phyloP scores from a whole-genome alignment of 2,888 invertebrate genomes.

The Agriotes lineatus region DNA sequence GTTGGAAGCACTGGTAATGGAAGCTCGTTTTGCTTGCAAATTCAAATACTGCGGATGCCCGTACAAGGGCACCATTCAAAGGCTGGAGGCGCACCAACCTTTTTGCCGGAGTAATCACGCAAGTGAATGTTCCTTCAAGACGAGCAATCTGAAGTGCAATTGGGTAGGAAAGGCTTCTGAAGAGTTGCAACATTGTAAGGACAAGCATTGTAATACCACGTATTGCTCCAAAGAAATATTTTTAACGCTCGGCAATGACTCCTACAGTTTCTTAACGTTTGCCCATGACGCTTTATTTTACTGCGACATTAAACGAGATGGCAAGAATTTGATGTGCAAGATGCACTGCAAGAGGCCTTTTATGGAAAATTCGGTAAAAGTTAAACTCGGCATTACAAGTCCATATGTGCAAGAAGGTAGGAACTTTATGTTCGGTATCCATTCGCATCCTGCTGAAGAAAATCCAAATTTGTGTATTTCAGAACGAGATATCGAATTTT shows the following conservation, averaged over 20 bases:
- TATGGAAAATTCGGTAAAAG: background rate
- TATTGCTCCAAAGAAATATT: background rate
- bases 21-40: background rate
- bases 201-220: background rate
- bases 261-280: conserved; percentile 8
- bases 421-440: too few species aligned
- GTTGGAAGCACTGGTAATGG: background rate
- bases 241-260: background rate
- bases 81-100: background rate
- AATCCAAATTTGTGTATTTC: background rate
- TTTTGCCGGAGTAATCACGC: background rate
- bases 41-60: conserved; percentile 16
- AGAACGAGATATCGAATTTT: background rate
- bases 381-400: background rate
- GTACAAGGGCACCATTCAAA: background rate
- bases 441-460: too few species aligned
- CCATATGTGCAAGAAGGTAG: too few species aligned
- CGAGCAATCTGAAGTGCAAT: conserved; percentile 10
- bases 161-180: conserved; percentile 18
- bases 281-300: background rate
- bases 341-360: background rate
- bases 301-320: background rate
- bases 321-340: background rate
- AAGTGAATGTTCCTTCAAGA: background rate
- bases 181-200: conserved; percentile 8